Percentiles rank a stretch among this genome's conserved stretches.
These are phyloP conservation scores for Euleptes europaea DNA, from an alignment of 2,113 vertebrate genomes.

Conservation along the genomic window DNA sequence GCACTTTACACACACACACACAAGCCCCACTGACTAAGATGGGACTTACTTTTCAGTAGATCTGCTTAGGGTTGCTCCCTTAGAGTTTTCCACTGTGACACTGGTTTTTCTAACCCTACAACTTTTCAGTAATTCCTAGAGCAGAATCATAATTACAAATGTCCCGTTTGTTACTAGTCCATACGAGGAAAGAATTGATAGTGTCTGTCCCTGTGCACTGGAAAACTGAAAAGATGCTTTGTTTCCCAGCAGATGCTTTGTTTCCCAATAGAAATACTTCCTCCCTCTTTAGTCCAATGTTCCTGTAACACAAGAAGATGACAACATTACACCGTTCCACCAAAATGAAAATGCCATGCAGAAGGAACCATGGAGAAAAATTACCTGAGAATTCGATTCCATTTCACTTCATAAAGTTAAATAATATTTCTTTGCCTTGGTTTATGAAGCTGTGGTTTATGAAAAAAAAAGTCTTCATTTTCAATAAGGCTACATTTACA, in stretches of 20 bases:
- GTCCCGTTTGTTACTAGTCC: not conserved
- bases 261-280: too few species aligned
- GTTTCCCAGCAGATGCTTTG: too few species aligned
- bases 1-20: too few species aligned
- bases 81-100: not conserved
- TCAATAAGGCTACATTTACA: constrained; percentile 23
- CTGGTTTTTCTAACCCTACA: not conserved
- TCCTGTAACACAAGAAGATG: not conserved
- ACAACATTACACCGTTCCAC: not conserved
- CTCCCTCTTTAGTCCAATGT: not conserved
- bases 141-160: not conserved
- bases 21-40: too few species aligned
- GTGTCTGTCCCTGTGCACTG: not conserved
- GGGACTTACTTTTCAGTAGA: too few species aligned
- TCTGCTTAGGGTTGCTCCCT: too few species aligned
- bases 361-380: not conserved
- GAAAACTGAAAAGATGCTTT: not conserved
- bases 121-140: not conserved
- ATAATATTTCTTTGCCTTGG: not conserved
- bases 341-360: not conserved
- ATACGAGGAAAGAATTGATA: not conserved
- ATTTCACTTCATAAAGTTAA: not conserved
- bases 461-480: constrained; percentile 15
- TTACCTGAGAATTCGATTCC: not conserved
- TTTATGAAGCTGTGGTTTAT: constrained; percentile 5